Percentiles rank a stretch among this genome's conserved stretches.
These are phyloP conservation scores for Notodonta ziczac DNA, from an alignment of 2,888 invertebrate genomes.

Conservation along the genomic window DNA sequence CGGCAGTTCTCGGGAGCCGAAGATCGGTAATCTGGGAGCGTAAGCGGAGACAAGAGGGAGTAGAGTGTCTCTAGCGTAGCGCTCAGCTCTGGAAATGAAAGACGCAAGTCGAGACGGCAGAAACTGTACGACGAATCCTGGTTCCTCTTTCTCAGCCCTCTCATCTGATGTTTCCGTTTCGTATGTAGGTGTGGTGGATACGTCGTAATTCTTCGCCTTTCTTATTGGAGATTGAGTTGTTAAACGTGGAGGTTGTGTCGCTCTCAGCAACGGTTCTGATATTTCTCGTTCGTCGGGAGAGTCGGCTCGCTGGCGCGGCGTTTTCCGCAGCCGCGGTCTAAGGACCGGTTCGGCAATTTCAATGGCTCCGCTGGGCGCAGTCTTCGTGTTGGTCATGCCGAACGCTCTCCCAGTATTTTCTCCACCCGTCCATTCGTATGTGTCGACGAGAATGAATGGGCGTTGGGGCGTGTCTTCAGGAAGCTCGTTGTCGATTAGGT, in stretches of 20 bases:
- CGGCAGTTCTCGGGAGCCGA: constrained; percentile 75
- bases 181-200: constrained; percentile 71
- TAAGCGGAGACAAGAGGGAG: constrained; percentile 91
- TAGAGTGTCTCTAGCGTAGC: constrained; percentile 91
- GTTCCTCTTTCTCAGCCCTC: constrained; percentile 64
- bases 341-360: constrained; percentile 92
- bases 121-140: constrained; percentile 89
- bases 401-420: constrained; percentile 86
- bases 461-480: constrained; percentile 69
- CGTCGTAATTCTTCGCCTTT: constrained; percentile 76
- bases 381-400: constrained; percentile 81
- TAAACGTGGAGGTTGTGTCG: constrained; percentile 68
- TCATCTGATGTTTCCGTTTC: constrained; percentile 62
- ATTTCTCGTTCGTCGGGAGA: constrained; percentile 84
- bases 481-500: constrained; percentile 73
- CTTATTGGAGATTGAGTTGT: constrained; percentile 60
- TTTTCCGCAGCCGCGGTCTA: constrained; percentile 84
- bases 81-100: constrained; percentile 92
- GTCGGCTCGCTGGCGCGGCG: constrained; percentile 80
- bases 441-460: constrained; percentile 72
- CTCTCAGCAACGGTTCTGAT: constrained; percentile 86
- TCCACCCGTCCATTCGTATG: constrained; percentile 80
- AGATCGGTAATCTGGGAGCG: constrained; percentile 89
- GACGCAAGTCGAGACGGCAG: constrained; percentile 91
- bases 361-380: constrained; percentile 70